Evolutionary conservation across 2,113 vertebrate genomes (phyloP), one percentile per base, ranked within the genome.

Genomic region (Gymnocephalus cernua): DNA sequence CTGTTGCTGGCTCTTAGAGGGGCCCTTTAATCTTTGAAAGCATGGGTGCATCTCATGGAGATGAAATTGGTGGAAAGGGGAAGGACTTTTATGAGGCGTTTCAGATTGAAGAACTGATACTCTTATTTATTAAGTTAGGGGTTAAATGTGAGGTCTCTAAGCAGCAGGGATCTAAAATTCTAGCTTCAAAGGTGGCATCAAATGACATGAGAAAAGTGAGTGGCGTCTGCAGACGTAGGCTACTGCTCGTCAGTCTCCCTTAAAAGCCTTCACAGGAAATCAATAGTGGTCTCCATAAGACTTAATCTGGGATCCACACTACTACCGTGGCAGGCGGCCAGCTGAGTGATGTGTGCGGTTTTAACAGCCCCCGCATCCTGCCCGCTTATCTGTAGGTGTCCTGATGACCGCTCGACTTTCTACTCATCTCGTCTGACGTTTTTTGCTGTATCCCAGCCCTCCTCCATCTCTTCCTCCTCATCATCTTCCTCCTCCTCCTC

Each of bases 301-400:
- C 91, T 91, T 85, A 88, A 93, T 93, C 89, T 85, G 79, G 85
- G 86, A 85, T 87, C 86, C 90, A 90, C 85, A 85, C 91, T 89
- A 89, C 89, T 87, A 88, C 68, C 47, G n/a, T 93, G 93, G 91
- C 92, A 89, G 90, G 61, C 84, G 86, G 91, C 91, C 94, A 94
- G 85, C 76, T 75, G 89, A 90, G 75, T 83, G 81, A 82, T 84
- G 88, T 86, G 87, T 88, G 91, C 83, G 76, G 19, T 87, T 92
- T 89, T 89, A 88, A 89, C 89, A 63, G 84, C 88, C 90, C 91
- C 88, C 86, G 84, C 89, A 87, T 90, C 83, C 77, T 72, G 80
- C 77, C 75, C 77, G 77, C 77, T 88, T 70, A 77, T 92, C 85
- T 86, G 91, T 67, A 79, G 83, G 83, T 74, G 84, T 86, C 73